Evolutionary conservation across 2,113 vertebrate species (phyloP), one percentile per base, ranked within the genome.

Genomic region (Callopanchax toddi): DNA sequence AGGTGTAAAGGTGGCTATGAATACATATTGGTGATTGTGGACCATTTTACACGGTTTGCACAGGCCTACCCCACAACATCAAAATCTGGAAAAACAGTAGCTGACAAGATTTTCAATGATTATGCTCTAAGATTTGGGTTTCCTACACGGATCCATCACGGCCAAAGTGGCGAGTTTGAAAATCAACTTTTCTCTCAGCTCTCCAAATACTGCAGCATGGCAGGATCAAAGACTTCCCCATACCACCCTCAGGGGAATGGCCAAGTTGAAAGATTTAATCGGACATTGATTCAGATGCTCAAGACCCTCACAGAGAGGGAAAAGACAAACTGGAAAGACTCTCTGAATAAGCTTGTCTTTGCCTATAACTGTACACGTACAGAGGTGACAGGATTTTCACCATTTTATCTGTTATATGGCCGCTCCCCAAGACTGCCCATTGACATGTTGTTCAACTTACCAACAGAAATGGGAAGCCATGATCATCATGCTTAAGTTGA

Each of bases 341-440:
- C 56, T 2, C 11, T 67, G 18, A 67, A 53, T 43, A 74, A 66
- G 16, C 6, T 66, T 1, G 20, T 60, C 2, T 66, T 29, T 37
- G 48, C 66, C 17, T n/a, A n/a, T n/a, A 60, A 53, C 16, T 45
- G 66, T 2, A 60, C 48, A 1, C 8, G 25, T 16, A 37, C 25
- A 42, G 48, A 74, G 10, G 56, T 60, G 5, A 60, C 62, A 20
- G 62, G 62, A 5, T 74, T 67, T n/a, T 67, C 49, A 0, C 71
- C 71, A 3, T 66, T 74, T 20, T 60, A 67, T 15, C 42, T 67
- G 2, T 23, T 57, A 11, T 67, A 55, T 25, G 40, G 69, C 4
- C 57, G 26, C 10, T 34, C 44, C 20, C 54, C 67, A 22, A 53
- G 36, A 13, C 1, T 67, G 13, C 56, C 51, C 18, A 39, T 49